These are phyloP conservation scores for Podiceps cristatus DNA, from an alignment of 2,113 vertebrate species.

Conservation along the genomic window DNA sequence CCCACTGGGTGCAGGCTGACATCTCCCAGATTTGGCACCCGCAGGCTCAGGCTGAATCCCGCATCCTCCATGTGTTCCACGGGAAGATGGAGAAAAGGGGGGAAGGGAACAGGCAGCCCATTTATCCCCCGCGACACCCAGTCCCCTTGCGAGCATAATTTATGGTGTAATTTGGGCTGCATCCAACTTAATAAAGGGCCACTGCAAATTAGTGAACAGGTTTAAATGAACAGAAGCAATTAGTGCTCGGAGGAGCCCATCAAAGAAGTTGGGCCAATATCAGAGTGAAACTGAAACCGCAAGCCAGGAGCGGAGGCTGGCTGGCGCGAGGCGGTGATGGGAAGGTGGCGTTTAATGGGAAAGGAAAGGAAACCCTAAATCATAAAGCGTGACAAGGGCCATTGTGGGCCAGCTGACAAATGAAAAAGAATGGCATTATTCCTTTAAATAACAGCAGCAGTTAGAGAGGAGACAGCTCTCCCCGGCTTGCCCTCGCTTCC, in stretches of 20 bases:
- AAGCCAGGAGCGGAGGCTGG: conserved; percentile 61
- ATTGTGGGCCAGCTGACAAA: conserved; percentile 81
- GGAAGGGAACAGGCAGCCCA: conserved; percentile 41
- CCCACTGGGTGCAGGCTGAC: neutral
- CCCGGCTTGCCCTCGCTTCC: conserved; percentile 45
- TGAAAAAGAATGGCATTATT: conserved; percentile 80
- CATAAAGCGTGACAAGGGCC: conserved; percentile 77
- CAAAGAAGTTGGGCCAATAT: conserved; percentile 75
- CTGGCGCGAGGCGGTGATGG: conserved; percentile 48
- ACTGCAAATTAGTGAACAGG: conserved; percentile 79
- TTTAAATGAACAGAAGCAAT: conserved; percentile 83
- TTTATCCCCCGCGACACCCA: conserved; percentile 39
- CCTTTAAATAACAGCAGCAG: conserved; percentile 76
- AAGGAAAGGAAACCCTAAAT: conserved; percentile 79
- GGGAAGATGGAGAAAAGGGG: neutral
- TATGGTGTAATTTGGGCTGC: conserved; percentile 77
- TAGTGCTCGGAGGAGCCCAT: conserved; percentile 74
- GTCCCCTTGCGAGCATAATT: conserved; percentile 65
- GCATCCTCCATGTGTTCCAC: fast-evolving
- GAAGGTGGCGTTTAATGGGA: conserved; percentile 79
- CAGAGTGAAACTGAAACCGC: conserved; percentile 62
- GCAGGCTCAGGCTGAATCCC: neutral
- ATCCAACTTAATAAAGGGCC: conserved; percentile 81
- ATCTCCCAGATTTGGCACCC: neutral
- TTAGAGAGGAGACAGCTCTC: conserved; percentile 74